These are phyloP conservation scores for Phyllostomus hastatus DNA, from an alignment of 2,113 vertebrate genomes.

Conservation along the genomic window DNA sequence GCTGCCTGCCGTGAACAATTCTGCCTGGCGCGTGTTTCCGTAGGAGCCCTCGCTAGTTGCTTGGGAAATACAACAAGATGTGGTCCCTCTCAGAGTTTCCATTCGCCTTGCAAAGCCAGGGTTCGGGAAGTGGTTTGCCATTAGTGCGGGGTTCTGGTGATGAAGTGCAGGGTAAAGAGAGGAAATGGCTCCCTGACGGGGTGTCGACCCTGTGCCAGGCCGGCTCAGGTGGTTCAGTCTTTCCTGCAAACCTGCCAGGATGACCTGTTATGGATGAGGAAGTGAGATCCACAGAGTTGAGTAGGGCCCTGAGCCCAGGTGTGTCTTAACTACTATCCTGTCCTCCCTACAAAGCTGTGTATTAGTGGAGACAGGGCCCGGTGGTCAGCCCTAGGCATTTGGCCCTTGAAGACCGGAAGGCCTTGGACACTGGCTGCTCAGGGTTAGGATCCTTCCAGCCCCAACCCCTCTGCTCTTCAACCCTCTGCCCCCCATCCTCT, in stretches of 20 bases:
- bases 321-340: neutral
- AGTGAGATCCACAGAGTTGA: neutral
- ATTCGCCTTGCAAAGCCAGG: neutral
- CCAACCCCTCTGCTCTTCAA: neutral
- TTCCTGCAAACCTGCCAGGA: neutral
- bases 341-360: neutral
- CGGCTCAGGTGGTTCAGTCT: neutral
- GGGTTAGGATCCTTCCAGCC: neutral
- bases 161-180: neutral
- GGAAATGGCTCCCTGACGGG: neutral
- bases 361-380: neutral
- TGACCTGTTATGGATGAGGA: neutral
- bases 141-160: neutral
- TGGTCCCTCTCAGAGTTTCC: constrained; percentile 51
- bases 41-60: neutral
- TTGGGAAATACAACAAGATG: constrained; percentile 30
- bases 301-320: neutral
- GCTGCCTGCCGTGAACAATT: neutral
- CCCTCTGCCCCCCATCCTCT: neutral
- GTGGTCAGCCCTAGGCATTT: fast-evolving
- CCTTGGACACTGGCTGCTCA: neutral
- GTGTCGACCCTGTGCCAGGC: neutral
- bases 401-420: neutral
- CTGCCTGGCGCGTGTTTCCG: neutral
- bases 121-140: neutral